phyloP scores from a whole-genome alignment of 2,797 vertebrate genomes.

The Oreochromis grahami region DNA sequence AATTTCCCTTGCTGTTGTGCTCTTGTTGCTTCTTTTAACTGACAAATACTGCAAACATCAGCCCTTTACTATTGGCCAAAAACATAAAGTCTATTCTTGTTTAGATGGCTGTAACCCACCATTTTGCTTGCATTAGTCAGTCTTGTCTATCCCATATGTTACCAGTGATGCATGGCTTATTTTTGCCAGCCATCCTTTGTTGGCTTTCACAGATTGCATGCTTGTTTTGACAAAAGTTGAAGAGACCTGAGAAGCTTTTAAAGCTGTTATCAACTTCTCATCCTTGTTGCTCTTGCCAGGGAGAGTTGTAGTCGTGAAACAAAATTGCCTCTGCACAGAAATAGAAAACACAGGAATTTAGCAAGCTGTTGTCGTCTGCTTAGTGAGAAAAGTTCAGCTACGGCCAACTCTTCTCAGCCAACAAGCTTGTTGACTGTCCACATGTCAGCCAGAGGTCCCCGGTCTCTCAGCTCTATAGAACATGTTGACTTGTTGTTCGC shows the following conservation, averaged over 20 bases:
- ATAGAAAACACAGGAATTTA: neutral
- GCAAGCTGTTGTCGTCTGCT: neutral
- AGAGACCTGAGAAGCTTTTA: neutral
- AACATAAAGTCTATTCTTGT: neutral
- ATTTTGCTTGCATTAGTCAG: neutral
- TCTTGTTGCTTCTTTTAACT: neutral
- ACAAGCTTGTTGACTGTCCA: constrained; percentile 43
- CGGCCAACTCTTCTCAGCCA: constrained; percentile 24
- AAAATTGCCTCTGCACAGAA: neutral
- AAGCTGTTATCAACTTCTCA: constrained; percentile 5
- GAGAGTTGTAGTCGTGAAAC: neutral
- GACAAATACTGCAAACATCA: neutral
- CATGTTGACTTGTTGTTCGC: constrained; percentile 13
- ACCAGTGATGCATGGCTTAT: no score
- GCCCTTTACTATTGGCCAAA: neutral
- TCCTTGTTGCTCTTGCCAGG: neutral
- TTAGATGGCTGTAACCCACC: neutral
- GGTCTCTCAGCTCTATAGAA: neutral
- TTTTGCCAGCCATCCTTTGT: neutral
- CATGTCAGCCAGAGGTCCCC: constrained; percentile 26
- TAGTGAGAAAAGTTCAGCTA: constrained; percentile 18
- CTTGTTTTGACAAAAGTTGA: neutral
- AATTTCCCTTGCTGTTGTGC: neutral
- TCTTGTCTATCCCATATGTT: neutral
- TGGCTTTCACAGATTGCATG: neutral